A percentile compares a stretch with the other conserved stretches of the same genome.
Evolutionary conservation across 1,140 invertebrate species (phyloP).

Genomic region (Drosophila rufa): DNA sequence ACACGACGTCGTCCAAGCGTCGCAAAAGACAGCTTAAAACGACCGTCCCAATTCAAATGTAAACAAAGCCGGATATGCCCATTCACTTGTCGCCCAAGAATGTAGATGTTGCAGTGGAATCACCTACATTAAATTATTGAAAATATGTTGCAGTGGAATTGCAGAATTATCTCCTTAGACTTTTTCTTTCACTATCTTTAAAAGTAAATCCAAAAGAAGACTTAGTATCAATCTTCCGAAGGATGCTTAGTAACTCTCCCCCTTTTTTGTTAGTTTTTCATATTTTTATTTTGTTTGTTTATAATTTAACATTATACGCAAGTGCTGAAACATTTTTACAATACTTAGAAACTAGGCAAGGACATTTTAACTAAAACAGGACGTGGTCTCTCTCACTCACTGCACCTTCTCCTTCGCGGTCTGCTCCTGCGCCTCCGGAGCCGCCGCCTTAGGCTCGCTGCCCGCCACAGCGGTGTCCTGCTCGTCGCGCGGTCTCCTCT

Average conservation of each 20-base stretch:
- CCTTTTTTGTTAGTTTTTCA: conserved; percentile 17
- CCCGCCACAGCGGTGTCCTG: conserved; percentile 75
- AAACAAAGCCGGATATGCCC: too few relatives aligned
- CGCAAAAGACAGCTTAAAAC: too few relatives aligned
- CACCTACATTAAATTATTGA: too few relatives aligned
- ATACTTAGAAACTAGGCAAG: conserved; percentile 78
- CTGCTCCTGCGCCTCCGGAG: conserved; percentile 24
- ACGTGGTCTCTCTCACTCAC: conserved; percentile 26
- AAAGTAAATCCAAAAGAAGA: background rate
- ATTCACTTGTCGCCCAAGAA: too few relatives aligned
- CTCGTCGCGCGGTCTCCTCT: conserved; percentile 73
- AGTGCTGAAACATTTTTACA: conserved; percentile 82
- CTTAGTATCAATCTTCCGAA: too few relatives aligned
- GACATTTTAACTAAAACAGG: conserved; percentile 75
- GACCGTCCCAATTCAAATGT: too few relatives aligned
- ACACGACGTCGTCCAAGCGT: too few relatives aligned
- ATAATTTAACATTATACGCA: conserved; percentile 74
- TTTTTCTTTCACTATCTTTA: too few relatives aligned
- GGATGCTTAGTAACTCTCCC: background rate
- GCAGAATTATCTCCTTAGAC: too few relatives aligned
- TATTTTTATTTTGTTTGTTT: conserved; percentile 53
- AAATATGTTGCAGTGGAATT: too few relatives aligned
- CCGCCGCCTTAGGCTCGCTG: conserved; percentile 65
- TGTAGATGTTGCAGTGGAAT: too few relatives aligned
- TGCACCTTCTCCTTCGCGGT: conserved; percentile 39